Percentiles rank a stretch among this genome's conserved stretches.
These are phyloP conservation scores for Sclerodermus sp. DNA, from an alignment of 2,888 invertebrate genomes.

Conservation along the genomic window DNA sequence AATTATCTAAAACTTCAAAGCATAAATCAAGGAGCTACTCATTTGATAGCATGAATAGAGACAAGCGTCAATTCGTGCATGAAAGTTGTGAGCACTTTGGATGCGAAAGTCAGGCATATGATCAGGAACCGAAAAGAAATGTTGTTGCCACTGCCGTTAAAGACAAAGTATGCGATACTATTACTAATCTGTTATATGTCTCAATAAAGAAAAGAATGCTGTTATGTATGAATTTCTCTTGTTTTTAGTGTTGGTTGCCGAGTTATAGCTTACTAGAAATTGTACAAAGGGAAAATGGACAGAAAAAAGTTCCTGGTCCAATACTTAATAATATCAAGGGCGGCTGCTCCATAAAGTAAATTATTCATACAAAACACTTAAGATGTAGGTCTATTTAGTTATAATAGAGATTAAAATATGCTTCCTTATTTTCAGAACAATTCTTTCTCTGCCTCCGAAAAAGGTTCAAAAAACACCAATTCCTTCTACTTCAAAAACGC, in stretches of 20 bases:
- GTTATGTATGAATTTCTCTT: slow-evolving; percentile 5
- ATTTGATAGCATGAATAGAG: slow-evolving; percentile 91
- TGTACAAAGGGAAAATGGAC: slow-evolving; percentile 77
- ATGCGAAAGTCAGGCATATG: slow-evolving; percentile 90
- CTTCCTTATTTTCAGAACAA: slow-evolving; percentile 30
- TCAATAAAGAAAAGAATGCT: no score
- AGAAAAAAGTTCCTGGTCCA: slow-evolving; percentile 78
- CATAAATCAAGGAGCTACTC: slow-evolving; percentile 82
- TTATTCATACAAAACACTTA: background rate
- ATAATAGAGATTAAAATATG: no score
- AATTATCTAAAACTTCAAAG: slow-evolving; percentile 83
- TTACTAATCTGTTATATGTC: no score
- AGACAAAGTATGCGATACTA: slow-evolving; percentile 72
- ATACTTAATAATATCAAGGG: slow-evolving; percentile 55
- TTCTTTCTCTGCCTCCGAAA: slow-evolving; percentile 44
- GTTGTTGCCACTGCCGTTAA: slow-evolving; percentile 87
- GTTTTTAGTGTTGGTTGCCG: slow-evolving; percentile 83
- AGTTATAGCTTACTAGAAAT: slow-evolving; percentile 82
- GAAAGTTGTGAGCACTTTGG: slow-evolving; percentile 95
- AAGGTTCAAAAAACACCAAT: slow-evolving; percentile 37
- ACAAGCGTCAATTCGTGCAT: slow-evolving; percentile 89
- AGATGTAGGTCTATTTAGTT: slow-evolving; percentile 11
- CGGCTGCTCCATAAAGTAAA: slow-evolving; percentile 40
- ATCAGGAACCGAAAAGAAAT: slow-evolving; percentile 93
- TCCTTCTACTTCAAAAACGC: slow-evolving; percentile 32